Evolutionary conservation across 2,888 invertebrate genomes (phyloP).

Genomic region (Mantis religiosa): DNA sequence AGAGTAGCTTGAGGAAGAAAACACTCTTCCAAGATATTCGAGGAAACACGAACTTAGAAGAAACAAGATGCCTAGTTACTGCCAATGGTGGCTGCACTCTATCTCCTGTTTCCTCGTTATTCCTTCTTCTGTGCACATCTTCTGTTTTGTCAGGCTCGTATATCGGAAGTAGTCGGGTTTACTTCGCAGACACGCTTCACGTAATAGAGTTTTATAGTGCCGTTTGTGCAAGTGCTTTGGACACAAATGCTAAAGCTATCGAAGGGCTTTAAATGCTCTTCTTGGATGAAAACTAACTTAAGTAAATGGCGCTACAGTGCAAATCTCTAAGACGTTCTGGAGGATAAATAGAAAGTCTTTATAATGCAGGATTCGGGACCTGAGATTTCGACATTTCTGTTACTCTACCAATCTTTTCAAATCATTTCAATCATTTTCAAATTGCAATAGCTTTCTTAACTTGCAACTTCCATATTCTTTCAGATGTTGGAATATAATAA

Average conservation of each 20-base stretch:
- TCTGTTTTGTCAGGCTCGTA: not conserved
- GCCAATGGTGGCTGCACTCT: not conserved
- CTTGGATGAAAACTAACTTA: not conserved
- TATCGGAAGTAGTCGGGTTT: not conserved
- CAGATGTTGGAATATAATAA: no score
- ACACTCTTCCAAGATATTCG: no score
- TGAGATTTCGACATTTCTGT: no score
- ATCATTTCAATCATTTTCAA: no score
- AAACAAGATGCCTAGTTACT: not conserved
- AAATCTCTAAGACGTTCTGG: no score
- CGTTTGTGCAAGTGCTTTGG: not conserved
- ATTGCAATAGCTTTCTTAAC: no score
- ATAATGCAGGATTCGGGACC: no score
- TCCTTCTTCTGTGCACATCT: not conserved
- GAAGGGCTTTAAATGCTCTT: not conserved
- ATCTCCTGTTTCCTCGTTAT: not conserved
- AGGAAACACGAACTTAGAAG: not conserved
- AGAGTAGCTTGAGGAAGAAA: no score
- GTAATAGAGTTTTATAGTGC: not conserved
- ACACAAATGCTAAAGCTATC: not conserved
- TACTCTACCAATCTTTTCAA: no score
- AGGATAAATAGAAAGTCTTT: no score
- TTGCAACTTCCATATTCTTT: no score
- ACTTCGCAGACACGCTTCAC: not conserved
- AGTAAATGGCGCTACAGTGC: not conserved